Evolutionary conservation across 92 coral and sea anemone species (phyloP).

Genomic region (Umimayanthus kanabou): DNA sequence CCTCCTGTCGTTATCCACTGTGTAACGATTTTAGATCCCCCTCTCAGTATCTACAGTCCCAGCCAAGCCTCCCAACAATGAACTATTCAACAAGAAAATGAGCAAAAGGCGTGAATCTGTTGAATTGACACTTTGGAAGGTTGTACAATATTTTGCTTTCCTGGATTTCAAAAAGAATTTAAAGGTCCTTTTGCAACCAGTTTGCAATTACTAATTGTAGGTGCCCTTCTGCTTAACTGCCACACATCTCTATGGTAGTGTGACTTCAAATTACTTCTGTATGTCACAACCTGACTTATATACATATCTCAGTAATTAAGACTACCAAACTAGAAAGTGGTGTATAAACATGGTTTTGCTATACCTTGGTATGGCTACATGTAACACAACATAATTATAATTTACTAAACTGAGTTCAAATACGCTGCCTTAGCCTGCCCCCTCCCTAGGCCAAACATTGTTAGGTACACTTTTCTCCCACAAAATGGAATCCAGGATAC

Average conservation of each 20-base stretch:
- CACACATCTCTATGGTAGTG: slow-evolving; percentile 66
- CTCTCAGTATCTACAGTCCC: neutral
- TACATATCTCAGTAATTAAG: slow-evolving; percentile 40
- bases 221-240: slow-evolving; percentile 55
- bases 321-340: slow-evolving; percentile 8
- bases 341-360: slow-evolving; percentile 39
- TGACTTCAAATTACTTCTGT: slow-evolving; percentile 45
- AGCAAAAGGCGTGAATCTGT: too few relatives aligned
- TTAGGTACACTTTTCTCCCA: slow-evolving; percentile 19
- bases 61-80: neutral
- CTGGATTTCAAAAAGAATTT: too few relatives aligned
- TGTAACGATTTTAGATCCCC: neutral
- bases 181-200: too few relatives aligned
- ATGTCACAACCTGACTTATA: slow-evolving; percentile 59
- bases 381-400: neutral
- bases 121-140: too few relatives aligned
- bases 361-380: slow-evolving; percentile 26
- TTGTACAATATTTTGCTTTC: too few relatives aligned
- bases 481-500: slow-evolving; percentile 22
- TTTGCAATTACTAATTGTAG: too few relatives aligned
- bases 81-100: too few relatives aligned
- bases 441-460: slow-evolving; percentile 17
- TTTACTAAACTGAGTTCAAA: slow-evolving; percentile 1
- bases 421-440: slow-evolving; percentile 16
- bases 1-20: neutral